Conservation (phyloP, 2,113 vertebrate species). For the Carassius carassius region DNA sequence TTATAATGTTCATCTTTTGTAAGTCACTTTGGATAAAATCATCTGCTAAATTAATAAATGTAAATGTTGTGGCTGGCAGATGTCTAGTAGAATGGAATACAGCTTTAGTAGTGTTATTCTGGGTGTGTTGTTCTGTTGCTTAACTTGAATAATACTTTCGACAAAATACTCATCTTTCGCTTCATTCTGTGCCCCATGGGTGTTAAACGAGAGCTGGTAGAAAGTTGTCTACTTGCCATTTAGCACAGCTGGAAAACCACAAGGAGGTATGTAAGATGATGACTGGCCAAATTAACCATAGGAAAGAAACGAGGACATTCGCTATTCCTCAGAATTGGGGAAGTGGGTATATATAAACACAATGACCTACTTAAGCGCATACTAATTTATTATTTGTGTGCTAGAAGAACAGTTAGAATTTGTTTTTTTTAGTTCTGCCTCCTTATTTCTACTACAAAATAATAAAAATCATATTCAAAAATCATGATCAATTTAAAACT, state of each 20-base stretch:
- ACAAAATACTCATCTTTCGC: not conserved
- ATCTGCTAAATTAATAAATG: too few species aligned
- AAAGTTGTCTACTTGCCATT: not conserved
- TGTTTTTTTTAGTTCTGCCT: too few species aligned
- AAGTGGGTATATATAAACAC: not conserved
- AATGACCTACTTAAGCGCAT: not conserved
- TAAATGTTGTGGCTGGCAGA: too few species aligned
- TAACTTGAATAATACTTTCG: not conserved
- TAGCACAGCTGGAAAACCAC: conserved; percentile 15
- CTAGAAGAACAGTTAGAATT: not conserved
- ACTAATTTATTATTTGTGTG: not conserved
- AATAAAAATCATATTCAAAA: not conserved
- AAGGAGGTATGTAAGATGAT: not conserved
- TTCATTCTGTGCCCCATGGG: not conserved
- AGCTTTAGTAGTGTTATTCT: not conserved
- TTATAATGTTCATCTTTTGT: too few species aligned
- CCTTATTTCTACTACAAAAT: not conserved
- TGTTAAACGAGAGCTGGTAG: not conserved
- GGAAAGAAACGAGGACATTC: conserved; percentile 32
- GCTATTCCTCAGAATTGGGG: not conserved
- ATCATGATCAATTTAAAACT: not conserved
- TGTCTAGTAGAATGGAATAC: too few species aligned
- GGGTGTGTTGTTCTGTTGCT: not conserved
- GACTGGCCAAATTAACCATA: conserved; percentile 29
- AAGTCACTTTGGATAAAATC: too few species aligned